Percentiles rank a stretch among this genome's conserved stretches.
These are phyloP conservation scores for Catharus fuscescens DNA, from an alignment of 2,113 vertebrate genomes.

Conservation along the genomic window DNA sequence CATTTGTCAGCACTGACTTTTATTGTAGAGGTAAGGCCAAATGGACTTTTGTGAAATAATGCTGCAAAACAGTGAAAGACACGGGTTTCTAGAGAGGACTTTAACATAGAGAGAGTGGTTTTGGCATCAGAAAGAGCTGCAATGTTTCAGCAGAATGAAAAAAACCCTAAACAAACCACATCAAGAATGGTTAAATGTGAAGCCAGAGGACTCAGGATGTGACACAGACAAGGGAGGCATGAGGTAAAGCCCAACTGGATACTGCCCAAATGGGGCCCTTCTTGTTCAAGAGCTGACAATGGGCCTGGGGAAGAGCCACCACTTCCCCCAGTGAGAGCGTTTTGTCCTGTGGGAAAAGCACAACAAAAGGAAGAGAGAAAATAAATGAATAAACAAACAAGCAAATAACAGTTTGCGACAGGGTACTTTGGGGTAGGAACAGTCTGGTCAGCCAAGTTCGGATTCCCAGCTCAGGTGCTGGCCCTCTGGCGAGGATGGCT, in stretches of 20 bases:
- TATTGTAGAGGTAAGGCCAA: background rate
- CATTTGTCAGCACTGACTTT: background rate
- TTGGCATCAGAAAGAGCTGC: background rate
- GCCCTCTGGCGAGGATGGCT: accelerated
- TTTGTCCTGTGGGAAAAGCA: background rate
- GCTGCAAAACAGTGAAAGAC: background rate
- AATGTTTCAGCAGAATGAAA: background rate
- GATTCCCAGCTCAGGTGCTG: background rate
- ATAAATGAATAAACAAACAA: background rate
- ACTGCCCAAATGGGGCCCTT: background rate
- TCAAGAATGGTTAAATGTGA: background rate
- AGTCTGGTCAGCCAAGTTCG: background rate
- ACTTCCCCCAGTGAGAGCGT: background rate
- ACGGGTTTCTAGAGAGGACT: background rate
- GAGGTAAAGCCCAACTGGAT: background rate
- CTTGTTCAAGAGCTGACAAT: background rate
- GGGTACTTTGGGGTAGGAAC: background rate
- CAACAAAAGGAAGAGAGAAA: background rate
- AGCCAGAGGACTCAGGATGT: background rate
- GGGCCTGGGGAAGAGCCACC: background rate
- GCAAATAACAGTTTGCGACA: background rate
- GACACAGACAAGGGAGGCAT: background rate
- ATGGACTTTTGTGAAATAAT: background rate
- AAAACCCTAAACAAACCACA: background rate
- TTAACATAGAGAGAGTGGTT: background rate